Base-by-base conservation (phyloP, 2,888 invertebrate species). In the Lymantria monacha region DNA sequence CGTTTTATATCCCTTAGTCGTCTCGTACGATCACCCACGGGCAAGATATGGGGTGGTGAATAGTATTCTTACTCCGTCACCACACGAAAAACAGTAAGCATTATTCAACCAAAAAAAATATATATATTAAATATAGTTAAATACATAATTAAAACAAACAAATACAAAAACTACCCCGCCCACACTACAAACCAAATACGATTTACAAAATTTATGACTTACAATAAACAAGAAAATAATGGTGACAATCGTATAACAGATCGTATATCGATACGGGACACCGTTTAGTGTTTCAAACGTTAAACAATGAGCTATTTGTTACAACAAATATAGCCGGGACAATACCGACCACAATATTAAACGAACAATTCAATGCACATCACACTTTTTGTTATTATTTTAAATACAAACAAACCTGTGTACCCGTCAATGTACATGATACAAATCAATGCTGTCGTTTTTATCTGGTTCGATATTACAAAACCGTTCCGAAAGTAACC, bases 271-370 rank as follows among this genome's bases (percentile, higher is more conserved):
- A 72, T 74, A 69, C 50, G 50, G 62, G 63, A 57, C 61, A 66
- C 67, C 66, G 65, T 72, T 72, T 76, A 74, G 61, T 69, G 59
- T 66, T 67, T 71, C 66, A 72, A 74, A 75, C 55, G 57, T 62
- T 53, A 56, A 70, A 76, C 78, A 77, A 77, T 74, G 60, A 68
- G 58, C 68, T 70, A 74, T 72, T 72, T 70, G 72, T 70, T 66
- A 68, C 64, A 64, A 64, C 66, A 67, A 70, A 64, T 60, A 55
- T 57, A 64, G 52, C 53, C 42, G 54, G 48, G 44, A 61, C 61
- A 53, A 51, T 48, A 49, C 54, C 40, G 36, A 48, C 46, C 46
- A 47, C 50, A 47, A 57, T 38, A 57, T 48, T 56, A 58, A 63
- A 44, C 44, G 38, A 51, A 66, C 50, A 63, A 62, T 64, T 63